Conservation (phyloP, 2,797 vertebrate genomes). For the Spinus olivaceus region DNA sequence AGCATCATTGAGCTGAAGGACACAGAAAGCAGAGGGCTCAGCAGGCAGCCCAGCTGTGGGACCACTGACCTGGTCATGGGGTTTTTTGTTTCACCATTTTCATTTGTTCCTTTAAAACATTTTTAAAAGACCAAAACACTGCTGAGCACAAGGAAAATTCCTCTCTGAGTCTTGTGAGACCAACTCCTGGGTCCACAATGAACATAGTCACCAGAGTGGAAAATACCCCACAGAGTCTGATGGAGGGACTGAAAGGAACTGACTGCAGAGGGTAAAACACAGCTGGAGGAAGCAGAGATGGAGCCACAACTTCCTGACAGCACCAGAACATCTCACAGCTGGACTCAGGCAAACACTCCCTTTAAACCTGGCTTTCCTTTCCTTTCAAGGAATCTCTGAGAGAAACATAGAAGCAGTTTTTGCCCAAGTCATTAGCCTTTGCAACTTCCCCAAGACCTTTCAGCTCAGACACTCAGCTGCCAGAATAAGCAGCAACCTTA, state of each 20-base stretch:
- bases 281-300: not conserved
- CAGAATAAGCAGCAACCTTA: not conserved
- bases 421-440: not conserved
- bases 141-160: not conserved
- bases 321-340: not conserved
- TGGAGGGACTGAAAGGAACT: not conserved
- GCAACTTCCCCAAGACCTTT: not conserved
- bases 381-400: not conserved
- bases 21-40: not conserved
- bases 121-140: not conserved
- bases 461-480: not conserved
- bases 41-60: fast-evolving
- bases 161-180: not conserved
- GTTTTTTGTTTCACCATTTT: not conserved
- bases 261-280: not conserved
- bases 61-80: fast-evolving
- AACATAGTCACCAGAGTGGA: fast-evolving
- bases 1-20: fast-evolving
- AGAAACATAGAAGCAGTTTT: not conserved
- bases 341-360: not conserved
- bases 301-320: not conserved
- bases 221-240: not conserved
- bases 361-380: not conserved
- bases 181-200: fast-evolving
- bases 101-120: not conserved